phyloP scores from a whole-genome alignment of 2,888 invertebrate species.

The Philonicus albiceps region DNA sequence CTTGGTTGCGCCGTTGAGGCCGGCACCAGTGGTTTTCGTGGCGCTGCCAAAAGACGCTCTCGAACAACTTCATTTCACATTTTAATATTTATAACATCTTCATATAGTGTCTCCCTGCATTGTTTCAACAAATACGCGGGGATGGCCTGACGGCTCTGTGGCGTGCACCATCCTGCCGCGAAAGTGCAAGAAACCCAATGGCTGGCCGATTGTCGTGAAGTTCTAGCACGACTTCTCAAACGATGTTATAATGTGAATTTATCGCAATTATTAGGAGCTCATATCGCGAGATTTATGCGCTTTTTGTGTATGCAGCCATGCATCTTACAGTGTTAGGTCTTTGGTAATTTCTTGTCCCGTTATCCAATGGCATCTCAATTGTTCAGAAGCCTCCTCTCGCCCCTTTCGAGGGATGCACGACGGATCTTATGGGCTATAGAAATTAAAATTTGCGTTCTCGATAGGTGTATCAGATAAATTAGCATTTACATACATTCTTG shows the following conservation, averaged over 20 bases:
- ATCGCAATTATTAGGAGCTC: conserved; percentile 48
- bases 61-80: conserved; percentile 46
- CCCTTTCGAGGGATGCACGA: neutral
- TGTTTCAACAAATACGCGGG: conserved; percentile 43
- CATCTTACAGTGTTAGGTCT: conserved; percentile 25
- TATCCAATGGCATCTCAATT: conserved; percentile 10
- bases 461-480: neutral
- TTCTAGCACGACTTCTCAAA: conserved; percentile 44
- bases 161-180: neutral
- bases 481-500: neutral
- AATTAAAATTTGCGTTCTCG: neutral
- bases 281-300: conserved; percentile 44
- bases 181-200: conserved; percentile 27
- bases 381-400: neutral
- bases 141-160: neutral
- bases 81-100: conserved; percentile 47
- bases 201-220: conserved; percentile 46
- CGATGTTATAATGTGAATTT: conserved; percentile 48
- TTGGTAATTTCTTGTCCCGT: conserved; percentile 31
- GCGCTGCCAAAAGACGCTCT: conserved; percentile 35
- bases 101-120: conserved; percentile 40
- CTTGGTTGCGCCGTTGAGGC: neutral
- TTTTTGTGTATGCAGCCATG: conserved; percentile 43
- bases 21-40: neutral
- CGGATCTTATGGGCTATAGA: neutral